phyloP scores from a whole-genome alignment of 2,888 invertebrate genomes.

The Zygaena filipendulae region DNA sequence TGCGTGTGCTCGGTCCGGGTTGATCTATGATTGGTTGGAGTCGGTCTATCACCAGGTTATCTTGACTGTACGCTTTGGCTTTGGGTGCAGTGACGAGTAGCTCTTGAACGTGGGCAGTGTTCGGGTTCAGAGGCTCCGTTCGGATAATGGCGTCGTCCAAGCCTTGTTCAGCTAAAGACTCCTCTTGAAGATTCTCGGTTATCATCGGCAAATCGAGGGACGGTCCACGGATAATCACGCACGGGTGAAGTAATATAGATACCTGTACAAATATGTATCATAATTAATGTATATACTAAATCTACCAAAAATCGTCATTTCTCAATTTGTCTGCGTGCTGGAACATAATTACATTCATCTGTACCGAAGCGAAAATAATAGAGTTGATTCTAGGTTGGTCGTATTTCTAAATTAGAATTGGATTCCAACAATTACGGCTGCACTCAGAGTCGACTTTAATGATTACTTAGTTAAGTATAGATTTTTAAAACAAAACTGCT shows the following conservation, averaged over 20 bases:
- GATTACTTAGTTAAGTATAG: no score
- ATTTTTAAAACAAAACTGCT: no score
- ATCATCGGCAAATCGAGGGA: conserved; percentile 48
- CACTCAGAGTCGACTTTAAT: no score
- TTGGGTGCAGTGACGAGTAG: conserved; percentile 17
- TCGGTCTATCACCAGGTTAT: conserved; percentile 25
- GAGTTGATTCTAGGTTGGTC: background rate
- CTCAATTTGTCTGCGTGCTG: no score
- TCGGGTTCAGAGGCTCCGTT: conserved; percentile 4
- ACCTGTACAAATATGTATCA: no score
- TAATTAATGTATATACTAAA: no score
- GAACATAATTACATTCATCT: no score
- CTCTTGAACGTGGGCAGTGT: conserved; percentile 11
- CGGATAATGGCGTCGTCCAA: conserved; percentile 18
- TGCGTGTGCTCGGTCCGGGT: conserved; percentile 27
- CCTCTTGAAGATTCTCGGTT: conserved; percentile 35
- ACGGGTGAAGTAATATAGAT: conserved; percentile 45
- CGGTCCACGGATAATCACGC: conserved; percentile 34
- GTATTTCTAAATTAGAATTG: no score
- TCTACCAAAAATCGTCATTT: no score
- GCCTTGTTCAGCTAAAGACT: conserved; percentile 27
- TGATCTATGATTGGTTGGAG: conserved; percentile 19
- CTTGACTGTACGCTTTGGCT: conserved; percentile 32
- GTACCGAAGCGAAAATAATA: no score
- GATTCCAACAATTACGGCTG: no score